Evolutionary conservation across 1,140 invertebrate genomes (phyloP).

Genomic region (Drosophila pseudoananassae): DNA sequence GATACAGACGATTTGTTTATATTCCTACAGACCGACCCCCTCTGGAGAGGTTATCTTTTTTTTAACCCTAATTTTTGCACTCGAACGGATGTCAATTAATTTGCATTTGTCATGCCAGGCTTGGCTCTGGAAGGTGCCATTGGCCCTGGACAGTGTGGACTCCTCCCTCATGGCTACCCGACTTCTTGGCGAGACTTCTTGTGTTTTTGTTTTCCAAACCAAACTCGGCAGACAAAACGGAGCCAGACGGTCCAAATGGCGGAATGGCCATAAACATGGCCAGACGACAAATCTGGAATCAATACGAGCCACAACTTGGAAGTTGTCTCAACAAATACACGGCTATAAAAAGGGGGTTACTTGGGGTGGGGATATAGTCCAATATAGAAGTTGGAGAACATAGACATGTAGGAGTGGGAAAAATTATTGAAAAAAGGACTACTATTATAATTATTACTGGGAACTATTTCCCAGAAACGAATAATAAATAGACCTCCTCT

Average conservation of each 20-base stretch:
- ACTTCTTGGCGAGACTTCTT: neutral
- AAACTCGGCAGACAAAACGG: conserved; percentile 66
- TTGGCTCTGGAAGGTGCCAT: conserved; percentile 5
- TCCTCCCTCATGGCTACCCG: neutral
- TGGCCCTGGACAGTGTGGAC: conserved; percentile 1
- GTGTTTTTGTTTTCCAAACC: neutral
- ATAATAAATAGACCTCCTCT: too few species aligned
- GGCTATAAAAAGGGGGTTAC: conserved; percentile 1
- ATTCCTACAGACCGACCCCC: neutral
- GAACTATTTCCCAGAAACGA: too few species aligned
- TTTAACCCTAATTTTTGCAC: neutral
- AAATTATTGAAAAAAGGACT: too few species aligned
- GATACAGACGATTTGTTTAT: conserved; percentile 11
- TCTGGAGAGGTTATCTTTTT: neutral
- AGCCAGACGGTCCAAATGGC: conserved; percentile 40
- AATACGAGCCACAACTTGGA: conserved; percentile 19
- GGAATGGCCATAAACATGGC: conserved; percentile 44
- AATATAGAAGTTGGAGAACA: too few species aligned
- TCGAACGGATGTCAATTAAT: conserved; percentile 5
- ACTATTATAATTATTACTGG: too few species aligned
- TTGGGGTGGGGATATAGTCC: too few species aligned
- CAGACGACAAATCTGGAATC: conserved; percentile 45
- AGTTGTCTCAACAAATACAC: conserved; percentile 3
- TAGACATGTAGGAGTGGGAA: too few species aligned
- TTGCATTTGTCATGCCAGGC: neutral